These are phyloP conservation scores for Notothenia rossii DNA, from an alignment of 2,113 vertebrate species.

Conservation along the genomic window DNA sequence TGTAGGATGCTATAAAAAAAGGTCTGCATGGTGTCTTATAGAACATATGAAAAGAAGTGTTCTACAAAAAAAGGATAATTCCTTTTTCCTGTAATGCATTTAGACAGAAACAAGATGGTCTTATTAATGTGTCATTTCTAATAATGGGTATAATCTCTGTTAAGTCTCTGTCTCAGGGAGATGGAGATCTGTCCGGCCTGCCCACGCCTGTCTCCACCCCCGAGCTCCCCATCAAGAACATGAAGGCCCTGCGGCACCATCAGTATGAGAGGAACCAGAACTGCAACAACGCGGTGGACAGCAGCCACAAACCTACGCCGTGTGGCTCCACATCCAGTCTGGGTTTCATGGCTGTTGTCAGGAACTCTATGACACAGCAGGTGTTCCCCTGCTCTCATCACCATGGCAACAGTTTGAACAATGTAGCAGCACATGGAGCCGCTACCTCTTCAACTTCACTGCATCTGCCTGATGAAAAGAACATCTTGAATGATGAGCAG, in stretches of 20 bases:
- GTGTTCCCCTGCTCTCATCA: conserved; percentile 72
- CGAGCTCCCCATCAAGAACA: conserved; percentile 85
- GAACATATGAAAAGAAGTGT: too few species aligned
- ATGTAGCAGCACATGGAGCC: conserved; percentile 52
- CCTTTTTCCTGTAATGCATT: background rate
- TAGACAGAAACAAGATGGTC: background rate
- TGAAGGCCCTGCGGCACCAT: conserved; percentile 71
- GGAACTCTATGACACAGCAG: conserved; percentile 58
- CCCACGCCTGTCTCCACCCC: conserved; percentile 88
- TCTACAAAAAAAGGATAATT: background rate
- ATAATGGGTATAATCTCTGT: background rate
- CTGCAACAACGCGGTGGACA: conserved; percentile 74
- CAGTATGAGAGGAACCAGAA: conserved; percentile 86
- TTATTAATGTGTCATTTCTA: background rate
- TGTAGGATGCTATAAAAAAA: too few species aligned
- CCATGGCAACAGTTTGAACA: conserved; percentile 51
- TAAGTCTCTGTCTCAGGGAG: conserved; percentile 68
- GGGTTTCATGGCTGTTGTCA: conserved; percentile 53
- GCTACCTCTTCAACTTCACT: conserved; percentile 39
- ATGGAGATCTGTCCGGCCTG: conserved; percentile 84
- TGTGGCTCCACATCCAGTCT: conserved; percentile 23
- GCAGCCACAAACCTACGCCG: background rate
- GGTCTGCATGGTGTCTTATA: too few species aligned
- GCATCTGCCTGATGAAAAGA: conserved; percentile 70
- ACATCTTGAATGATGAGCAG: conserved; percentile 62